Conservation (phyloP, 2,888 invertebrate species). For the Andrena bicolor region DNA sequence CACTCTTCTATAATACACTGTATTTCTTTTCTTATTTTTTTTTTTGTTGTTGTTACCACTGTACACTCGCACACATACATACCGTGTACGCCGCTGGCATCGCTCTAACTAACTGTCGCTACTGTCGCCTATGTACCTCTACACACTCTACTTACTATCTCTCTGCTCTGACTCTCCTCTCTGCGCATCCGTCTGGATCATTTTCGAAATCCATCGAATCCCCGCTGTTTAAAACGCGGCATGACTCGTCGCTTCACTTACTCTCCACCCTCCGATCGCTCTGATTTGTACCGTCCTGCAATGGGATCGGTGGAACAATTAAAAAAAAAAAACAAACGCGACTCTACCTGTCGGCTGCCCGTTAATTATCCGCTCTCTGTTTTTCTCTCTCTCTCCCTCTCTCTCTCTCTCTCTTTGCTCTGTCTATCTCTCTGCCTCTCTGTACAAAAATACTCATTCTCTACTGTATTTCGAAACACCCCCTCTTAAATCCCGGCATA, state of each 20-base stretch:
- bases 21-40: constrained; percentile 64
- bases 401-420: constrained; percentile 23
- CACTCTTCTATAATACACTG: constrained; percentile 61
- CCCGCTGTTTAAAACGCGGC: constrained; percentile 53
- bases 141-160: constrained; percentile 7
- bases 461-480: constrained; percentile 12
- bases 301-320: constrained; percentile 11
- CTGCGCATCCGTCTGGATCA: not conserved
- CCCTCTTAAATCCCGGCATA: constrained; percentile 70
- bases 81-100: constrained; percentile 65
- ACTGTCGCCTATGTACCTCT: constrained; percentile 37
- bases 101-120: constrained; percentile 42
- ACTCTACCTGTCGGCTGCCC: constrained; percentile 33
- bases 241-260: constrained; percentile 48
- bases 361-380: constrained; percentile 36
- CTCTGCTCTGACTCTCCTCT: not conserved
- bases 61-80: constrained; percentile 71
- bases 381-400: not conserved
- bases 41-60: constrained; percentile 70
- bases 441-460: constrained; percentile 19
- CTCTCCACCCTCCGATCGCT: constrained; percentile 49
- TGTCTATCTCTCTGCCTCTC: constrained; percentile 43
- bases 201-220: constrained; percentile 6
- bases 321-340: constrained; percentile 12
- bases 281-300: constrained; percentile 30